Percentiles rank a stretch among this genome's conserved stretches.
phyloP scores from a whole-genome alignment of 2,888 invertebrate genomes.

The Cheilosia soror region DNA sequence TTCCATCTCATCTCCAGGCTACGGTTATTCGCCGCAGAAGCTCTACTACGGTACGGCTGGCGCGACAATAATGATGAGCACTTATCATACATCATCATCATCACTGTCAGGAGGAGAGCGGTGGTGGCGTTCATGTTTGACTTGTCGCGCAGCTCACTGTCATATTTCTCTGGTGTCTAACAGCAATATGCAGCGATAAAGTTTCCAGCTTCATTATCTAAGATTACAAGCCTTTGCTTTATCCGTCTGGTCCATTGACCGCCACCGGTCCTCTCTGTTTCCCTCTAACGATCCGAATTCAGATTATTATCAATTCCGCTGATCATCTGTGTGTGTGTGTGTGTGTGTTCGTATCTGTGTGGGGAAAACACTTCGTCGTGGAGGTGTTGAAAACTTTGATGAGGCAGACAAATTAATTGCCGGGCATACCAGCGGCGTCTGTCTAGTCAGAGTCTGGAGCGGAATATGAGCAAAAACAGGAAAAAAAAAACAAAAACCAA shows the following conservation, averaged over 20 bases:
- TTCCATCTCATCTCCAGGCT: slow-evolving; percentile 26
- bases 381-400: slow-evolving; percentile 70
- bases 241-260: slow-evolving; percentile 9
- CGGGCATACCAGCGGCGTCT: slow-evolving; percentile 40
- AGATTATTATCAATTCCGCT: slow-evolving; percentile 18
- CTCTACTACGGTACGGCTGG: slow-evolving; percentile 15
- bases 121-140: too few species aligned
- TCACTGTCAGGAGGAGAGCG: slow-evolving; percentile 5
- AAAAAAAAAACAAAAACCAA: slow-evolving; percentile 26
- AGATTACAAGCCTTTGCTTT: neutral
- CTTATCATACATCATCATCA: slow-evolving; percentile 18
- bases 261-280: neutral
- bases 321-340: neutral
- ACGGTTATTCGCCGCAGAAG: slow-evolving; percentile 35
- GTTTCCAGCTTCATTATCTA: slow-evolving; percentile 33
- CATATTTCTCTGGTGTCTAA: slow-evolving; percentile 2
- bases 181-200: slow-evolving; percentile 1
- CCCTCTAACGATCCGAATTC: slow-evolving; percentile 25
- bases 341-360: neutral
- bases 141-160: neutral
- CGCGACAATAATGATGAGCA: slow-evolving; percentile 57
- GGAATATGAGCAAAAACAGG: slow-evolving; percentile 20
- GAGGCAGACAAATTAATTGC: slow-evolving; percentile 65
- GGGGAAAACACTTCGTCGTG: slow-evolving; percentile 34
- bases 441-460: slow-evolving; percentile 69